phyloP scores from a whole-genome alignment of 2,113 vertebrate genomes.

The Ptychochromis oligacanthus region DNA sequence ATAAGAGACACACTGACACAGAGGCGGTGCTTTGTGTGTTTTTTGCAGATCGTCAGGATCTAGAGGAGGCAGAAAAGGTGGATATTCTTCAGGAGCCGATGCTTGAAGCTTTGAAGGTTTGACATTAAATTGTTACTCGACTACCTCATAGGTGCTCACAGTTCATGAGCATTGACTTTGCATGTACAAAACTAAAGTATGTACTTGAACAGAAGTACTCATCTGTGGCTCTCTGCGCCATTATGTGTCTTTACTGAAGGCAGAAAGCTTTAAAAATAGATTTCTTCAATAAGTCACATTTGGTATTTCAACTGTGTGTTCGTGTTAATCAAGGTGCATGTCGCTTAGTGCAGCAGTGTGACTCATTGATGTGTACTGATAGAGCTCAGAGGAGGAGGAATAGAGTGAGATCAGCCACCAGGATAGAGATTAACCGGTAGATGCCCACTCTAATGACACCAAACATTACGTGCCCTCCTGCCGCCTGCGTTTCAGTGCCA shows the following conservation, averaged over 20 bases:
- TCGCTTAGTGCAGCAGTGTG: background rate
- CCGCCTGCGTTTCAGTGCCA: background rate
- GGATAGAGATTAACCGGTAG: background rate
- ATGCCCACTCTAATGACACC: background rate
- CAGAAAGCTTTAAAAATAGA: background rate
- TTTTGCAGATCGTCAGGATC: constrained; percentile 77
- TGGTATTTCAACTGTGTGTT: background rate
- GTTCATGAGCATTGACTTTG: background rate
- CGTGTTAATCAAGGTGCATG: background rate
- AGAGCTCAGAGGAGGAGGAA: background rate
- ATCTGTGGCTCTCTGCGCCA: background rate
- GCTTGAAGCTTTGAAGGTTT: constrained; percentile 78
- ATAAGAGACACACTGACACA: background rate
- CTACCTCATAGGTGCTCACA: background rate
- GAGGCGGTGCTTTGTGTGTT: background rate
- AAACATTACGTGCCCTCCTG: background rate
- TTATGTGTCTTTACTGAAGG: background rate
- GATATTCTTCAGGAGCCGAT: constrained; percentile 80
- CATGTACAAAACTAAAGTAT: background rate
- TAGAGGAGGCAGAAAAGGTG: constrained; percentile 79
- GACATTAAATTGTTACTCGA: background rate
- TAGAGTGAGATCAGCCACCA: background rate
- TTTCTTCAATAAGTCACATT: background rate
- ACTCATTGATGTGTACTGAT: background rate
- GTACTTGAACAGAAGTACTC: background rate